Evolutionary conservation across 2,888 invertebrate genomes (phyloP), one percentile per base, ranked within the genome.

Genomic region (Tachystola acroxantha): DNA sequence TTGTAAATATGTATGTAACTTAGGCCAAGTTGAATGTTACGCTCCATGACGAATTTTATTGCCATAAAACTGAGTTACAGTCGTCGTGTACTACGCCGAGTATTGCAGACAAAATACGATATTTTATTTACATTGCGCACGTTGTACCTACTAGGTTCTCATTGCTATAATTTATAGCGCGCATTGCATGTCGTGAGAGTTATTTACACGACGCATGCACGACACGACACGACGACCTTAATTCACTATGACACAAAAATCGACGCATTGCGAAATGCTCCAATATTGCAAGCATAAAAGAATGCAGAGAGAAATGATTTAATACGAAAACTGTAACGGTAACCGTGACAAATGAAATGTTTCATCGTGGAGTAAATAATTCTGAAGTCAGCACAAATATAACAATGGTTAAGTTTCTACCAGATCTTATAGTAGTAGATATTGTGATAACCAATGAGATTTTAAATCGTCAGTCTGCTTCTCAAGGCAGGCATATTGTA

Each of bases 361-460:
- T 22, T 11, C 12, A n/a, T 25, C 7, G 19, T 66, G 61, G 57
- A 65, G 57, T 58, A 40, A 16, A 16, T 42, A 55, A 24, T 59
- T 59, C 54, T 48, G 49, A 64, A 60, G 59, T 58, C 72, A 80
- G 82, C 84, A 84, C 81, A 84, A 81, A 75, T 72, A 74, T 72
- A 74, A 77, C 72, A 74, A 73, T 64, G 68, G 73, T 65, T 76
- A 73, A 70, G 69, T 74, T 74, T 74, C 71, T 76, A 75, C 66
- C 80, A 80, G 79, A 82, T 81, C 82, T 82, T 81, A 73, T 65
- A 67, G 60, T 84, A 84, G 77, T 82, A 84, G 72, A 74, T 75
- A 78, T 73, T 84, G 85, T 86, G 85, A 86, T 86, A 86, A 78
- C 69, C 72, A 73, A 77, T 84, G 85, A 86, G 85, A 86, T 85